A percentile compares a stretch with the other conserved stretches of the same genome.
These are phyloP conservation scores for Gallinago media DNA, from an alignment of 2,113 vertebrate genomes.

Conservation along the genomic window DNA sequence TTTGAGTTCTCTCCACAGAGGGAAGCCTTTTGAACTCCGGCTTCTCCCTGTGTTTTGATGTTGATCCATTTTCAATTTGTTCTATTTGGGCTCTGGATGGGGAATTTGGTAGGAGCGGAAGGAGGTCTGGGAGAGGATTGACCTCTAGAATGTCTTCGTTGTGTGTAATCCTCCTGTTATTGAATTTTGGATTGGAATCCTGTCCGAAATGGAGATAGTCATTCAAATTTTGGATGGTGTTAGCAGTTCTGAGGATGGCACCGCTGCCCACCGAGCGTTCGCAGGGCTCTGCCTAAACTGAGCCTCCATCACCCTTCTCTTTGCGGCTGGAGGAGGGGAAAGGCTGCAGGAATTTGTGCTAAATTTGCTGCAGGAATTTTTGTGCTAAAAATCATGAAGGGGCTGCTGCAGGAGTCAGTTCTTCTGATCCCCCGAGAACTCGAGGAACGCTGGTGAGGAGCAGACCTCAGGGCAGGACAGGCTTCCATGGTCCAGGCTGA, in stretches of 20 bases:
- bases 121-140: conserved; percentile 53
- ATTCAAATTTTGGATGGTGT: not conserved
- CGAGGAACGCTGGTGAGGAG: too few relatives aligned
- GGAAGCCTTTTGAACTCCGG: conserved; percentile 32
- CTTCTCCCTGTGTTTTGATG: not conserved
- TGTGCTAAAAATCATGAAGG: not conserved
- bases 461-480: too few relatives aligned
- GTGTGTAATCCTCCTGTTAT: conserved; percentile 42
- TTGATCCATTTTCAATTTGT: conserved; percentile 14
- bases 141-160: conserved; percentile 15
- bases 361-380: accelerated
- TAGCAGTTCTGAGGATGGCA: not conserved
- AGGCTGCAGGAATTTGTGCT: not conserved
- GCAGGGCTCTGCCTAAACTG: not conserved
- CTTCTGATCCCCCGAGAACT: too few relatives aligned
- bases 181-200: conserved; percentile 3
- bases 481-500: too few relatives aligned
- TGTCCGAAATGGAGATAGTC: not conserved
- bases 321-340: not conserved
- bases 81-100: not conserved
- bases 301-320: not conserved
- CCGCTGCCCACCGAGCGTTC: not conserved
- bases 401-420: too few relatives aligned
- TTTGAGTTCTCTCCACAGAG: not conserved
- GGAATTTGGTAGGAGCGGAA: conserved; percentile 35